Evolutionary conservation across 2,888 invertebrate genomes (phyloP).

Genomic region (Sarcophaga carnaria): DNA sequence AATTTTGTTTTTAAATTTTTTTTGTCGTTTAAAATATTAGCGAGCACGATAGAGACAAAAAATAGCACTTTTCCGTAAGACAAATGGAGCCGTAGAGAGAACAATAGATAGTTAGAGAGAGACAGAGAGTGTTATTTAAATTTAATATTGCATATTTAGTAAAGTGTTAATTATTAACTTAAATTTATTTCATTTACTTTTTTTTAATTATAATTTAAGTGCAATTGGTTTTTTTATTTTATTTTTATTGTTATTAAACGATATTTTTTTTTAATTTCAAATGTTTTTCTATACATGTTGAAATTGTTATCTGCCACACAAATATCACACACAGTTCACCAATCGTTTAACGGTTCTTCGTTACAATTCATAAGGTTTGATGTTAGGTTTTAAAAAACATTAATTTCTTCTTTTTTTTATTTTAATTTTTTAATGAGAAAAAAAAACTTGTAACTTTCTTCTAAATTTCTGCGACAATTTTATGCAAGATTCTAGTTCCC

Average conservation of each 20-base stretch:
- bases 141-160: slow-evolving; percentile 36
- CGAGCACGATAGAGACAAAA: slow-evolving; percentile 1
- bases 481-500: too few relatives aligned
- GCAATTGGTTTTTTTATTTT: slow-evolving; percentile 33
- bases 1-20: not conserved
- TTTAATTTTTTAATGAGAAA: not conserved
- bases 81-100: slow-evolving; percentile 19
- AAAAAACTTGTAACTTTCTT: not conserved
- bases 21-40: slow-evolving; percentile 12
- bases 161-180: not conserved
- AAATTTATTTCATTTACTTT: not conserved
- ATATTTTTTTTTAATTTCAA: slow-evolving; percentile 16
- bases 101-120: not conserved
- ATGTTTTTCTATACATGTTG: not conserved
- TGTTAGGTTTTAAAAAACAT: not conserved
- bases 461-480: too few relatives aligned
- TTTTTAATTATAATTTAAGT: slow-evolving; percentile 41
- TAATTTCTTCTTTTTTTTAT: not conserved
- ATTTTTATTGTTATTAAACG: slow-evolving; percentile 48
- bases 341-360: not conserved
- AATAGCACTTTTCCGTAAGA: not conserved
- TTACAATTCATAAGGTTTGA: not conserved
- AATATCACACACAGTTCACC: not conserved
- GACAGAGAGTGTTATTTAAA: slow-evolving; percentile 19
- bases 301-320: not conserved